Conservation (phyloP, 1,140 invertebrate genomes). For the Antheraea pernyi region DNA sequence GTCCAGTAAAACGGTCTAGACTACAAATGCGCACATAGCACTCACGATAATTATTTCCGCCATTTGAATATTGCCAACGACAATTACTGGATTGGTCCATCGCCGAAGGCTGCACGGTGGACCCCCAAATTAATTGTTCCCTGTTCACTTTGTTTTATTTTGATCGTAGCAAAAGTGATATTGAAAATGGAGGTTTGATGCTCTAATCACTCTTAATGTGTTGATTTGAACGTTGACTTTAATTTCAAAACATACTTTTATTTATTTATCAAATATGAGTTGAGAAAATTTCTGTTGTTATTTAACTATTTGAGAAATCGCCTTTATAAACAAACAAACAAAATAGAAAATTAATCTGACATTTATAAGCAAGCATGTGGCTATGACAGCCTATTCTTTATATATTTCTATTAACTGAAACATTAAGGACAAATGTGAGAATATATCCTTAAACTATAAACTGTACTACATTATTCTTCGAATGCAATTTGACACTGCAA, state of each 20-base stretch:
- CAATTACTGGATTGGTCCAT: constrained; percentile 76
- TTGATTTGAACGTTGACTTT: not conserved
- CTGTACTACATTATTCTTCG: too few species aligned
- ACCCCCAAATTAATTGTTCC: constrained; percentile 72
- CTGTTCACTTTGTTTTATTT: constrained; percentile 66
- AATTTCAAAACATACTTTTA: not conserved
- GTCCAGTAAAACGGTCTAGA: constrained; percentile 36
- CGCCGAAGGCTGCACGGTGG: constrained; percentile 44
- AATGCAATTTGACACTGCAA: too few species aligned
- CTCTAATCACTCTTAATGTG: not conserved
- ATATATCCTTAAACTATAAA: too few species aligned
- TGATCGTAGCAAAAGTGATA: constrained; percentile 36
- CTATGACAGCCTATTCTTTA: too few species aligned
- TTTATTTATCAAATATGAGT: too few species aligned
- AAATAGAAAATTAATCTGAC: too few species aligned
- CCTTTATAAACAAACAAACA: too few species aligned
- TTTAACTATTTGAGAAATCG: not conserved
- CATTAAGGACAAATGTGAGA: too few species aligned
- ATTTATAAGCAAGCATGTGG: too few species aligned
- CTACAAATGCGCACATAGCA: constrained; percentile 65
- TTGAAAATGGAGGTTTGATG: constrained; percentile 8
- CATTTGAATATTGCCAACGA: constrained; percentile 78
- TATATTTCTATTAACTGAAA: too few species aligned
- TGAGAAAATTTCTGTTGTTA: not conserved
- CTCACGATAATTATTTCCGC: constrained; percentile 79